Evolutionary conservation across 2,113 vertebrate genomes (phyloP).

Genomic region (Poecilia latipinna): DNA sequence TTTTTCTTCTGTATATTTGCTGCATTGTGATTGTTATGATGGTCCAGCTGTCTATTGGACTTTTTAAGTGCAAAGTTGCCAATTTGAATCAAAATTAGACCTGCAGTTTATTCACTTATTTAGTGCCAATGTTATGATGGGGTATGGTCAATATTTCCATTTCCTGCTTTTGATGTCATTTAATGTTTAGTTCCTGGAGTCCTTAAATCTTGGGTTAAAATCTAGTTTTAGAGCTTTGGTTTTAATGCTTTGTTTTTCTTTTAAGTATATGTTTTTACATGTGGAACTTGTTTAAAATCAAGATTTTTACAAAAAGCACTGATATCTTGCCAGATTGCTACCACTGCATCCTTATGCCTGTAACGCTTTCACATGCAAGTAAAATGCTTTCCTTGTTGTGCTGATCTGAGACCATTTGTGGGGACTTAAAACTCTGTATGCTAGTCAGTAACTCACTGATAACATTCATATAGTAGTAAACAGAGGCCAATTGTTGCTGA

Average conservation of each 20-base stretch:
- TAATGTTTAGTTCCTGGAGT: neutral
- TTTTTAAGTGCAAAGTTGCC: neutral
- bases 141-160: neutral
- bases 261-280: neutral
- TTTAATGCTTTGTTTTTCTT: neutral
- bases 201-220: neutral
- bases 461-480: conserved; percentile 14
- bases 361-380: neutral
- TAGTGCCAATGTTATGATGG: neutral
- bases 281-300: neutral
- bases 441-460: conserved; percentile 21
- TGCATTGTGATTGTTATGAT: neutral
- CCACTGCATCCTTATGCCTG: neutral
- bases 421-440: neutral
- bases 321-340: neutral
- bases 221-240: neutral
- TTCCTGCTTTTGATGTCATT: neutral
- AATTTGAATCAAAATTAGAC: neutral
- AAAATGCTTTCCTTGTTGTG: neutral
- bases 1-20: neutral
- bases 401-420: neutral
- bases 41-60: neutral
- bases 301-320: neutral
- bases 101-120: neutral
- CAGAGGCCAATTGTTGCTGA: conserved; percentile 11